Base-by-base conservation (phyloP, 2,888 invertebrate species). In the Gastracanthus pulcherrimus region DNA sequence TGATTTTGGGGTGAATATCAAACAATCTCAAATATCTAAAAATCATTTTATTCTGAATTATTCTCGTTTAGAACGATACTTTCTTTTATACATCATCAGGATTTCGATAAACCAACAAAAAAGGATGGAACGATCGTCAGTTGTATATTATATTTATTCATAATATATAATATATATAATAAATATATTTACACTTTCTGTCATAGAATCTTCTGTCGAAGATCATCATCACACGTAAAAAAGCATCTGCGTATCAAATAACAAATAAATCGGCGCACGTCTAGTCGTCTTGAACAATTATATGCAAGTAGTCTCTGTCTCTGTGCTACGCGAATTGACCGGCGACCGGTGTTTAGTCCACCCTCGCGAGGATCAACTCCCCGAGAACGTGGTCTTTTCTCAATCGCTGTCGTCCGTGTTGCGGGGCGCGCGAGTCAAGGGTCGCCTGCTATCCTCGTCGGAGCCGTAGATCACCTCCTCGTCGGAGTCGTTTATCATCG, bases 401-500 rank as follows among this genome's bases (percentile, higher is more conserved):
- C 93, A 94, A 92, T 96, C 94, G 92, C 95, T 95, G 86, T 95
- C 95, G 85, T 95, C 95, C 85, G 95, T 94, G 87, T 94, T 95
- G 88, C 94, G 94, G 31, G 91, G 89, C 69, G 93, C 93, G 71
- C 96, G 94, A 85, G 96, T 97, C 71, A 97, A 93, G 0, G 97
- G 97, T 83, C 96, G 94, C 80, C 97, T 94, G 88, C 96, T 96
- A 87, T 97, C 97, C 88, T 97, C 97, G 84, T 97, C 97, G 0
- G 97, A 97, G 29, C 98, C 98, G 91, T 98, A 98, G 87, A 98
- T 96, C 9, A 98, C 98, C 85, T 98, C 98, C 92, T 99, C 99
- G 89, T 99, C 99, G 0, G 98, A 98, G 90, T 99, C 99, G 92
- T 99, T 99, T 87, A 99, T 96, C 98, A 99, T 99, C 29, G 98